Base-by-base conservation (phyloP, 2,888 invertebrate species). In the Blomia tropicalis region DNA sequence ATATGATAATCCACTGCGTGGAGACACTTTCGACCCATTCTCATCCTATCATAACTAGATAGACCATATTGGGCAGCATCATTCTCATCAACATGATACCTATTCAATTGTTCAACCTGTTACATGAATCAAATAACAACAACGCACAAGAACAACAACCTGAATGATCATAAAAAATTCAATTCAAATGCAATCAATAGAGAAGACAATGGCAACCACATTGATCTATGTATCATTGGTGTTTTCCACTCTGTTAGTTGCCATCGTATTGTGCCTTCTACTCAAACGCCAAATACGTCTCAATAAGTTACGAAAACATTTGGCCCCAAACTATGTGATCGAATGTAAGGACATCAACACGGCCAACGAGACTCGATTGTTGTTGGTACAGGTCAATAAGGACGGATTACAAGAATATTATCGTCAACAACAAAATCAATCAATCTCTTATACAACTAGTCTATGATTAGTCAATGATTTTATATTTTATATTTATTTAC, bases 361-460 rank as follows among this genome's bases (percentile, higher is more conserved):
- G n/a, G 22, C 7, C 7, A 27, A 25, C 23, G 51, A 47, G 22
- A 47, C 51, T 25, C 7, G n/a, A 19, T 22, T 47, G 14, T n/a
- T 47, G 23, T 19, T 47, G 11, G n/a, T 11, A 19, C 51, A 47
- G 22, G n/a, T 27, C 51, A 47, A 47, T 27, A 7, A 47, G n/a
- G 51, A 47, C n/a, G 7, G n/a, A 7, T 14, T 47, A n/a, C 23
- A 22, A 7, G 22, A 47, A 11, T 47, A 47, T 47, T 47, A n/a
- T n/a, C 51, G n/a, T 11, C 27, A 22, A 25, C 51, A 47, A 47
- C 22, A 7, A 36, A 36, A n/a, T n/a, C 7, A 7, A 47, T 25
- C 7, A 11, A n/a, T n/a, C n/a, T n/a, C n/a, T n/a, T 47, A 25
- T 47, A 47, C 51, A 47, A 47, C 51, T 47, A 47, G 51, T 47